Percentiles rank a stretch among this genome's conserved stretches.
Evolutionary conservation across 2,888 invertebrate genomes (phyloP).

Genomic region (Girardia tigrina): DNA sequence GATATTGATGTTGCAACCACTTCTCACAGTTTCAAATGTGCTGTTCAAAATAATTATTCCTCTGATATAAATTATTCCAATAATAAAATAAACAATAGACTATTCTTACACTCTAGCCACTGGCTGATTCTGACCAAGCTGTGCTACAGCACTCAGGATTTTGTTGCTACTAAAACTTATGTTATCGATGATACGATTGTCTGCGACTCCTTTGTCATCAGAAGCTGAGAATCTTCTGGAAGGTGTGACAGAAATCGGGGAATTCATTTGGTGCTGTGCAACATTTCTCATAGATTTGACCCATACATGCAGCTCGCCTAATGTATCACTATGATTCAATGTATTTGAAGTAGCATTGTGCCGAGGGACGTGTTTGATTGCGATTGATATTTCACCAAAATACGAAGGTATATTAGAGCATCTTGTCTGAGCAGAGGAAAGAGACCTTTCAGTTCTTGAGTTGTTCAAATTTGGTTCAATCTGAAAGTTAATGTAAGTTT

Average conservation of each 20-base stretch:
- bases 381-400: not conserved
- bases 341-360: not conserved
- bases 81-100: too few relatives aligned
- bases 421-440: not conserved
- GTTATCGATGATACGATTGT: not conserved
- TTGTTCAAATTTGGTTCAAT: not conserved
- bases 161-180: not conserved
- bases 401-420: not conserved
- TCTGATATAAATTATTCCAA: too few relatives aligned
- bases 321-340: not conserved
- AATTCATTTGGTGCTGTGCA: not conserved
- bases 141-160: not conserved
- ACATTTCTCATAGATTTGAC: not conserved
- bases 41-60: too few relatives aligned
- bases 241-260: not conserved
- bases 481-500: too few relatives aligned
- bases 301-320: not conserved
- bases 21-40: too few relatives aligned
- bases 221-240: not conserved
- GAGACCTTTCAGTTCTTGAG: not conserved
- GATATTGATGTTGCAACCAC: too few relatives aligned
- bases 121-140: not conserved
- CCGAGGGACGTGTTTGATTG: not conserved
- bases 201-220: not conserved
- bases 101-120: not conserved